Conservation (phyloP, 2,888 invertebrate genomes). For the Coronaproctus castanopsis region DNA sequence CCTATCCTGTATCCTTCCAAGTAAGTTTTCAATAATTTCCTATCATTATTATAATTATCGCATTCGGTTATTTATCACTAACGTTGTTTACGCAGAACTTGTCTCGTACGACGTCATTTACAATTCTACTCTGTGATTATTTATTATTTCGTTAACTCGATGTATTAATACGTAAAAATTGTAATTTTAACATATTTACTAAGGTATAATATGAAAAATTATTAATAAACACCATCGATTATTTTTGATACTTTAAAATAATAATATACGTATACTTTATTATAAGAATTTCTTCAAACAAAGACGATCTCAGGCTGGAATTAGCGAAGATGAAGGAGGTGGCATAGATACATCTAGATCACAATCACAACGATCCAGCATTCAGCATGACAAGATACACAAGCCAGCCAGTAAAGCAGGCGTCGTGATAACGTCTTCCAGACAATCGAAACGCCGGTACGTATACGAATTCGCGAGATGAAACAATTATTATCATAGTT, state of each 20-base stretch:
- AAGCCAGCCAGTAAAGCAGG: constrained; percentile 50
- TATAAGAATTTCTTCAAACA: constrained; percentile 11
- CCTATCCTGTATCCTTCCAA: constrained; percentile 8
- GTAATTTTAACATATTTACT: too few species aligned
- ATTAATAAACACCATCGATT: too few species aligned
- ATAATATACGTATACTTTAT: too few species aligned
- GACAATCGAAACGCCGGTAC: constrained; percentile 70
- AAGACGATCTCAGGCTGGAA: constrained; percentile 9
- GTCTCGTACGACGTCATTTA: background rate
- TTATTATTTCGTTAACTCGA: too few species aligned
- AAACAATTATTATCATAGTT: background rate
- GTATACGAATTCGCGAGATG: too few species aligned
- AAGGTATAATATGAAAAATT: too few species aligned
- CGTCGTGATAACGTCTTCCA: constrained; percentile 73
- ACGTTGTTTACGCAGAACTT: background rate
- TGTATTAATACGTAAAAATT: too few species aligned
- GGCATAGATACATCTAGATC: constrained; percentile 8
- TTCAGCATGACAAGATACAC: constrained; percentile 33
- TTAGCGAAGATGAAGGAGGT: constrained; percentile 12
- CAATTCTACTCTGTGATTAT: background rate
- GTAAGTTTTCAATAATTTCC: too few species aligned
- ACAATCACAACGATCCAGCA: constrained; percentile 31
- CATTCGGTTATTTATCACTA: background rate
- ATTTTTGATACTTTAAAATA: too few species aligned
- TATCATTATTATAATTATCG: too few species aligned